These are phyloP conservation scores for Limosa lapponica DNA, from an alignment of 2,797 vertebrate genomes.

Conservation along the genomic window DNA sequence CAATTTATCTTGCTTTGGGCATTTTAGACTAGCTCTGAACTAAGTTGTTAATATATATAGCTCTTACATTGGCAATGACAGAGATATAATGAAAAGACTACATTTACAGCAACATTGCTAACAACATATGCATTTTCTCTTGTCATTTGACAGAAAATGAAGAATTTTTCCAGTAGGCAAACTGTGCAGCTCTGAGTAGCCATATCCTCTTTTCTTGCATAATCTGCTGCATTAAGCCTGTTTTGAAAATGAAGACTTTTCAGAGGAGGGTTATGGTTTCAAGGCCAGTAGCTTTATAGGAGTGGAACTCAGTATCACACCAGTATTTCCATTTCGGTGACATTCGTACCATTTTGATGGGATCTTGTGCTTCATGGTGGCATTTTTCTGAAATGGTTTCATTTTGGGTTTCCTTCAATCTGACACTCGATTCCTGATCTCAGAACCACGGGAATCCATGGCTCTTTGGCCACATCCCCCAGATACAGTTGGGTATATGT, in stretches of 20 bases:
- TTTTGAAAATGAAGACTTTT: not conserved
- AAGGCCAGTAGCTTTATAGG: not conserved
- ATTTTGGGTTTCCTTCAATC: not conserved
- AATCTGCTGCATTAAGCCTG: not conserved
- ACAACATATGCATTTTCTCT: not conserved
- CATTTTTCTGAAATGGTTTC: not conserved
- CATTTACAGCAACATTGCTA: not conserved
- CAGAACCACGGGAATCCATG: not conserved
- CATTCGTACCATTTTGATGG: not conserved
- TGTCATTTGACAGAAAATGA: not conserved
- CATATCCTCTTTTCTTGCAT: not conserved
- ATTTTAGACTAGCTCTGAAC: conserved; percentile 3
- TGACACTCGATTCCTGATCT: not conserved
- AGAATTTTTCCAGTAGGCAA: not conserved
- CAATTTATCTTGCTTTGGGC: not conserved
- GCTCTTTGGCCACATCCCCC: not conserved
- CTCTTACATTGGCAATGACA: not conserved
- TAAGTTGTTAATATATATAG: not conserved
- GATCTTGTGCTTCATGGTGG: not conserved
- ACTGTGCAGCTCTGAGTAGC: not conserved
- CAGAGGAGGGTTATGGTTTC: not conserved
- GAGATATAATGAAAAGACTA: not conserved
- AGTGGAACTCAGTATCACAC: not conserved
- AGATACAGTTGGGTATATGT: not conserved
- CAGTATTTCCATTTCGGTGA: not conserved